phyloP scores from a whole-genome alignment of 53 echinoderm and acorn worm genomes.

The Glandiceps talaboti region DNA sequence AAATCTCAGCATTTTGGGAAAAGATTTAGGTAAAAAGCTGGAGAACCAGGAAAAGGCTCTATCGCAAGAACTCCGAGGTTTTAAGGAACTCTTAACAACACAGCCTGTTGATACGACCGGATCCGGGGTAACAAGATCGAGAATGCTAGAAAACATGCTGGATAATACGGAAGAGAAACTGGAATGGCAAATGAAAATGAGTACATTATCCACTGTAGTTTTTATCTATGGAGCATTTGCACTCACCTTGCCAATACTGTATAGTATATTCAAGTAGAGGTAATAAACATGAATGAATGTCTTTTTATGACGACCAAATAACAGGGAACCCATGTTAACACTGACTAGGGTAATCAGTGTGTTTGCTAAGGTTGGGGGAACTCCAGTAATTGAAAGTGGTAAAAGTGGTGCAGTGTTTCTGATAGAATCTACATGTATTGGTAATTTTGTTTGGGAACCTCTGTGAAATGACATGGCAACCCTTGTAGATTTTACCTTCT shows the following conservation, averaged over 20 bases:
- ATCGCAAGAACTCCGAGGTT: slow-evolving; percentile 37
- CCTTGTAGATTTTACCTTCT: too few species aligned
- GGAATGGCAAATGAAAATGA: slow-evolving; percentile 98
- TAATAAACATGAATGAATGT: too few species aligned
- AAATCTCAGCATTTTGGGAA: slow-evolving; percentile 32
- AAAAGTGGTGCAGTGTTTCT: too few species aligned
- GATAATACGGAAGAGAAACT: slow-evolving; percentile 69
- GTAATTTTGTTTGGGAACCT: too few species aligned
- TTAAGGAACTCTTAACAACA: slow-evolving; percentile 13
- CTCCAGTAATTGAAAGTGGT: too few species aligned
- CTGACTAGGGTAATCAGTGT: too few species aligned
- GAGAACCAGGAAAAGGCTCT: slow-evolving; percentile 43
- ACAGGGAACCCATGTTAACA: too few species aligned
- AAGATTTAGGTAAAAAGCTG: slow-evolving; percentile 30
- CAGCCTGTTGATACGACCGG: slow-evolving; percentile 26
- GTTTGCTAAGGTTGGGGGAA: too few species aligned
- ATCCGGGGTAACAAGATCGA: slow-evolving; percentile 20
- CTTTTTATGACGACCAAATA: too few species aligned
- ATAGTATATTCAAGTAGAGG: slow-evolving; percentile 84
- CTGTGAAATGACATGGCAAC: too few species aligned
- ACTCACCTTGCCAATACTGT: slow-evolving; percentile 77
- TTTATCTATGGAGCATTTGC: slow-evolving; percentile 97
- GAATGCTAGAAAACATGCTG: slow-evolving; percentile 56
- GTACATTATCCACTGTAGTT: slow-evolving; percentile 84
- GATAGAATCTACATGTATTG: too few species aligned